Evolutionary conservation across 2,888 invertebrate genomes (phyloP), one percentile per base, ranked within the genome.

Genomic region (Laspeyria flexula): DNA sequence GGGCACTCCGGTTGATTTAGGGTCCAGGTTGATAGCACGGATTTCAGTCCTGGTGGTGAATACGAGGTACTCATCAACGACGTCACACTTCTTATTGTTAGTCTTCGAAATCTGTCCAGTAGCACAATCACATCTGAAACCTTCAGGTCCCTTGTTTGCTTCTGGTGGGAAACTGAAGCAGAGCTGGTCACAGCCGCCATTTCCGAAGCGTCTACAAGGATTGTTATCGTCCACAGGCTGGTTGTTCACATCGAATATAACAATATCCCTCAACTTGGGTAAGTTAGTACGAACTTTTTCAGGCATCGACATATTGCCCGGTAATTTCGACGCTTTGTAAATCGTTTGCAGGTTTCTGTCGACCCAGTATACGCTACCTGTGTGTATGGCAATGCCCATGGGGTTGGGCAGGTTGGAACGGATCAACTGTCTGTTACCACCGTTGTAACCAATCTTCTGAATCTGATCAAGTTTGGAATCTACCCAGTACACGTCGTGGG

Each of bases 401-500:
- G 98, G 98, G 78, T 97, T 98, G 0, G 99, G 98, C 11, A 98
- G 87, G 77, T 98, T 97, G 1, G 96, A 93, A 35, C 97, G 93
- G 35, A 99, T 96, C 3, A 97, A 94, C 78, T 97, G 96, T 56
- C 97, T 93, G 73, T 95, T 96, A 1, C 95, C 96, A 0, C 97
- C 97, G 23, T 93, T 95, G 81, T 95, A 97, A 0, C 96, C 95
- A n/a, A 98, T 96, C 82, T 96, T 97, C 80, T 99, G 99, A 48
- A 99, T 98, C 72, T 96, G 97, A 79, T 99, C 99, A 21, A 98
- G 92, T 79, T 96, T 96, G 0, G 98, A 97, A 83, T 99, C 99
- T 0, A 98, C 98, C 99, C 99, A 99, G 83, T 97, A 99, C 0
- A 99, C 96, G 79, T 99, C 98, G 76, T 99, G 97, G 0, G 98